phyloP scores from a whole-genome alignment of 2,797 vertebrate species.

The Anguilla megastoma region DNA sequence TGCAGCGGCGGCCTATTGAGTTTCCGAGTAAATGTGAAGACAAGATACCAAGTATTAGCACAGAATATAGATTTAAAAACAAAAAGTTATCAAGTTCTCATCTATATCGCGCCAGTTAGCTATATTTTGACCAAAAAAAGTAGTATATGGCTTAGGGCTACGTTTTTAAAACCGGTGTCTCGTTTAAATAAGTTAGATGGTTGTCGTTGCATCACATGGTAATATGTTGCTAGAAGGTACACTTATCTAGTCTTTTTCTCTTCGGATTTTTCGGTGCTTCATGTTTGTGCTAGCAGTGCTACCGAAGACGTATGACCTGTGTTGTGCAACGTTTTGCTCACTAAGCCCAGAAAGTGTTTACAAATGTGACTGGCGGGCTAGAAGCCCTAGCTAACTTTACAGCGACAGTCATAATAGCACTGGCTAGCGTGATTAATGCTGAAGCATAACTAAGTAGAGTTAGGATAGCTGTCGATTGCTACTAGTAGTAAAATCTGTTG shows the following conservation, averaged over 20 bases:
- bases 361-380: background rate
- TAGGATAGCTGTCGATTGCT: too few relatives aligned
- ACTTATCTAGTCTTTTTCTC: background rate
- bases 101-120: too few relatives aligned
- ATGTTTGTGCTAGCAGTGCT: background rate
- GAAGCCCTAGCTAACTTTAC: background rate
- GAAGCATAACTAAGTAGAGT: background rate
- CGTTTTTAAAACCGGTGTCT: background rate
- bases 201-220: background rate
- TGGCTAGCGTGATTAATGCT: background rate
- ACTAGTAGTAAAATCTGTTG: background rate
- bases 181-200: background rate
- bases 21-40: background rate
- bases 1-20: background rate
- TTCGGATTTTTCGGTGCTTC: background rate
- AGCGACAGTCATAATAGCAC: background rate
- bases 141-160: background rate
- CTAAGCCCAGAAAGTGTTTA: background rate
- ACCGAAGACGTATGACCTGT: background rate
- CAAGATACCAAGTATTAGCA: too few relatives aligned
- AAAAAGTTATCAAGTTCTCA: background rate
- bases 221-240: background rate
- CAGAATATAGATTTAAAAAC: background rate
- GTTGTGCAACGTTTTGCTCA: background rate
- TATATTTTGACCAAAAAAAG: too few relatives aligned